Base-by-base conservation (phyloP, 2,797 vertebrate genomes). In the Sebastes steindachneri region DNA sequence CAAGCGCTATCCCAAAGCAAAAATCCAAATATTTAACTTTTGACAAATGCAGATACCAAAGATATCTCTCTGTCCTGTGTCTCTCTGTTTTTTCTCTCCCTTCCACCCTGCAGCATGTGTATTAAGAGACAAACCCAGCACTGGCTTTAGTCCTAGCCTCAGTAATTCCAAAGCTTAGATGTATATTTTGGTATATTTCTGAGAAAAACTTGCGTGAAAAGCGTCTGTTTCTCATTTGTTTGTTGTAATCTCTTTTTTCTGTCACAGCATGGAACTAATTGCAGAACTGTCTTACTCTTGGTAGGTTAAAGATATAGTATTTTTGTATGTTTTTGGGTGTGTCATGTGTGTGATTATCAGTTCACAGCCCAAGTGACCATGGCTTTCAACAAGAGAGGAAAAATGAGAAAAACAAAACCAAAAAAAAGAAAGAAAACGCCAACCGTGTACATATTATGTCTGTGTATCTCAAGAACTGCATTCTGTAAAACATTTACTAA, bases 171-270 rank as follows among this genome's bases (percentile, higher is more conserved):
- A 99, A 99, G 99, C 97, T 98, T 99, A 99, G 97, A 99, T 99
- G 98, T 99, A 99, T 99, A 99, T 99, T 99, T 99, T 99, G 98
- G 96, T 99, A 99, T 99, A 99, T 98, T 99, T 99, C 99, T 98
- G 97, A 98, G 97, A 99, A 97, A 97, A 92, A 89, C 88, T 82
- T 94, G 89, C 81, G 91, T 89, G 87, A 92, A 95, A 94, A 93
- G 74, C 80, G 82, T 95, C 92, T 96, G 97, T 97, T 94, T 96
- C 96, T 97, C 90, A 95, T 97, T 97, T 96, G 97, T 98, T 98
- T 96, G 96, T 96, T 97, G 97, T 99, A 96, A 90, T 97, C 96
- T 96, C 95, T 97, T 97, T 90, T 94, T 97, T 97, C 96, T 97
- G 97, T 98, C 97, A 97, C 97, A 97, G 99, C 99, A 99, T 99